A percentile compares a stretch with the other conserved stretches of the same genome.
phyloP scores from a whole-genome alignment of 2,797 vertebrate species.

The Tapirus indicus region DNA sequence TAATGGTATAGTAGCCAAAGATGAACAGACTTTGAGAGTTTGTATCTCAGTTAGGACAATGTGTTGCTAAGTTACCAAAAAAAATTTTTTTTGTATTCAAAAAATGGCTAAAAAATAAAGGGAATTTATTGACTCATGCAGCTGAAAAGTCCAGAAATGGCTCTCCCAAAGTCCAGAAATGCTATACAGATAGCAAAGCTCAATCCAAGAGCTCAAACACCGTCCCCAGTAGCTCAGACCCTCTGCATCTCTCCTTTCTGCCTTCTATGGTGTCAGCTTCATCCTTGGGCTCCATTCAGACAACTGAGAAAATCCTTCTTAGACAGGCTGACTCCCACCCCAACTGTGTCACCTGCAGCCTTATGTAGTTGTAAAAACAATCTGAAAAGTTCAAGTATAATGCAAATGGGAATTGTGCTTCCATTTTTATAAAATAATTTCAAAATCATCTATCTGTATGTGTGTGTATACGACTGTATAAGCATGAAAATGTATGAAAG shows the following conservation, averaged over 20 bases:
- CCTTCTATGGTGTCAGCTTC: not conserved
- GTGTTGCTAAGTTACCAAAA: not conserved
- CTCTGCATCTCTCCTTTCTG: not conserved
- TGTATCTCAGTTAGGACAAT: not conserved
- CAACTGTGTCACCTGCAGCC: not conserved
- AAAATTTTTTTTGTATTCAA: not conserved
- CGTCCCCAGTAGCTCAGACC: not conserved
- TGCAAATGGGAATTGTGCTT: not conserved
- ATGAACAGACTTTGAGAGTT: not conserved
- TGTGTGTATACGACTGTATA: not conserved
- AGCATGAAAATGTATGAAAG: not conserved
- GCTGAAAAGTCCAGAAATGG: not conserved
- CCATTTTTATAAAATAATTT: conserved; percentile 17
- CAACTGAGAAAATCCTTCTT: not conserved
- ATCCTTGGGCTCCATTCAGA: not conserved
- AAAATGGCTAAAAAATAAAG: conserved; percentile 32
- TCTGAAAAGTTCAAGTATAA: conserved; percentile 1
- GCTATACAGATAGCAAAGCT: not conserved
- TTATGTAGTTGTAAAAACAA: not conserved
- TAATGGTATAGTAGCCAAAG: not conserved
- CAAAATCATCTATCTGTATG: not conserved
- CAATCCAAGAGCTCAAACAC: not conserved
- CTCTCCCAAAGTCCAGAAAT: not conserved
- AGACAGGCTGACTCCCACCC: not conserved
- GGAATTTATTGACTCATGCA: not conserved